phyloP scores from a whole-genome alignment of 2,113 vertebrate species.

The Meles meles region DNA sequence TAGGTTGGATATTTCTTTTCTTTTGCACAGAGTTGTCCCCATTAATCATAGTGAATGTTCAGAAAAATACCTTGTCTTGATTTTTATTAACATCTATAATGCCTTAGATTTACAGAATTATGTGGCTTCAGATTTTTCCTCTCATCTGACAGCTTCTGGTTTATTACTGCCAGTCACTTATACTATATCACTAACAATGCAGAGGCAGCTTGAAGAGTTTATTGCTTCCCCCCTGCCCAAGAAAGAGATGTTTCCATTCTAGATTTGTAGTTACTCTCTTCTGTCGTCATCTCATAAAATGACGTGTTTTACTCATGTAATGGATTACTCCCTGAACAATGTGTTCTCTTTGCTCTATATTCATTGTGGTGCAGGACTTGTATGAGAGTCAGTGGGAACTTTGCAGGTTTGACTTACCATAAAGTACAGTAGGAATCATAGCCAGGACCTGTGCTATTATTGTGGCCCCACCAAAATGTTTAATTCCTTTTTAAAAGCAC shows the following conservation, averaged over 20 bases:
- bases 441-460: not conserved
- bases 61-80: constrained; percentile 59
- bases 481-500: not conserved
- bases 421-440: not conserved
- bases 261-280: not conserved
- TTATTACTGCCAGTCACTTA: not conserved
- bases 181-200: not conserved
- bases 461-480: not conserved
- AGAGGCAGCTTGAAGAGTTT: not conserved
- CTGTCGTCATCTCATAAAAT: not conserved
- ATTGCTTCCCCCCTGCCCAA: not conserved
- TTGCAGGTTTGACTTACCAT: not conserved
- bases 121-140: not conserved
- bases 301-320: not conserved
- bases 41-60: constrained; percentile 70
- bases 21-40: constrained; percentile 61
- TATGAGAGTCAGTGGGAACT: not conserved
- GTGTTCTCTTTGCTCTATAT: not conserved
- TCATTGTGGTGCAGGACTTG: not conserved
- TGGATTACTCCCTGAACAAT: not conserved
- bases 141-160: not conserved
- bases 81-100: constrained; percentile 39
- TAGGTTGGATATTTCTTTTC: constrained; percentile 68
- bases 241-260: not conserved
- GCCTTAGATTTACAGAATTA: not conserved